Evolutionary conservation across 2,888 invertebrate genomes (phyloP).

Genomic region (Pterostichus niger): DNA sequence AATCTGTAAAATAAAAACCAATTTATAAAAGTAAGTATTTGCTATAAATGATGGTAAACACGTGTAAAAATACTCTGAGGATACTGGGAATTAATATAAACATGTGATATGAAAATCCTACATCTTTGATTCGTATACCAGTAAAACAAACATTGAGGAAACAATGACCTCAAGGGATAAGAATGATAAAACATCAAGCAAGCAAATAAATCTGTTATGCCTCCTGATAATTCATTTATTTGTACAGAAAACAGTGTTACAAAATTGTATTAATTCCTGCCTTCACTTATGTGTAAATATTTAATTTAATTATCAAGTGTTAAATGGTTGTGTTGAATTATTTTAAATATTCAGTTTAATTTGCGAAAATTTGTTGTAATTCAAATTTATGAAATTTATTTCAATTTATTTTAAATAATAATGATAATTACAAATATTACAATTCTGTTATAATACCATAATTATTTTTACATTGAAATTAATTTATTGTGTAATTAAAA

Average conservation of each 20-base stretch:
- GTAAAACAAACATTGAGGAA: neutral
- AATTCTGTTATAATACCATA: slow-evolving; percentile 31
- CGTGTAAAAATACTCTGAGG: neutral
- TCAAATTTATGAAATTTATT: slow-evolving; percentile 38
- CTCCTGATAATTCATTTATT: slow-evolving; percentile 19
- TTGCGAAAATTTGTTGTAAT: neutral
- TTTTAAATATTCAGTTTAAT: slow-evolving; percentile 6
- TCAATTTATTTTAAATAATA: slow-evolving; percentile 20
- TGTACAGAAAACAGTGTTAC: slow-evolving; percentile 6
- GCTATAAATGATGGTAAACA: too few relatives aligned
- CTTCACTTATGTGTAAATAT: slow-evolving; percentile 16
- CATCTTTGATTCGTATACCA: too few relatives aligned
- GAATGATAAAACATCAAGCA: slow-evolving; percentile 16
- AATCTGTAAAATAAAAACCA: too few relatives aligned
- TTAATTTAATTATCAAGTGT: slow-evolving; percentile 25
- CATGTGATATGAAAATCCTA: too few relatives aligned
- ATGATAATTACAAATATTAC: neutral
- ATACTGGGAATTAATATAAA: neutral
- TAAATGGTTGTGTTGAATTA: slow-evolving; percentile 19
- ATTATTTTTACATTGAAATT: slow-evolving; percentile 29
- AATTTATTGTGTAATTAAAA: slow-evolving; percentile 6
- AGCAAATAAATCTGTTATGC: slow-evolving; percentile 19
- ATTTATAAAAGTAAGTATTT: too few relatives aligned
- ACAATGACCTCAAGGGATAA: neutral
- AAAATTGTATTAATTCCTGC: slow-evolving; percentile 1